Evolutionary conservation across 30 jellyfish, hydroid and myxozoan species (phyloP).

Genomic region (Aurelia aurita): DNA sequence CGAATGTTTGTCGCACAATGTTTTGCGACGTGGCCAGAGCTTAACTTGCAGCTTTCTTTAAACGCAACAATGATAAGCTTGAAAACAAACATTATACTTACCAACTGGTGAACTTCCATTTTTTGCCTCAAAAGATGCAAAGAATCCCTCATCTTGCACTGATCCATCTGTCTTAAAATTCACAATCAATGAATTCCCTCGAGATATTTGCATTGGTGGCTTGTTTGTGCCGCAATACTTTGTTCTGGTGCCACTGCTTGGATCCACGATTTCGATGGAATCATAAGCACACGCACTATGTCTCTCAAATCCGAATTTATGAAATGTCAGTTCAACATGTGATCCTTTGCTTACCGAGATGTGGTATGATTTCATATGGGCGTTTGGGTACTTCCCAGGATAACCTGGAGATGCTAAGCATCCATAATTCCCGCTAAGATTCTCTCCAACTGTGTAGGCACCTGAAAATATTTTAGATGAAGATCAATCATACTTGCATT

Average conservation of each 20-base stretch:
- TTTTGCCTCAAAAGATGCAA: background rate
- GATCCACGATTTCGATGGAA: background rate
- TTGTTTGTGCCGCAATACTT: conserved; percentile 3
- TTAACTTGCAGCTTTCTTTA: background rate
- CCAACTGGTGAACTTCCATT: background rate
- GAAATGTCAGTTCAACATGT: background rate
- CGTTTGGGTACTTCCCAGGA: conserved; percentile 16
- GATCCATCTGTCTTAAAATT: conserved; percentile 10
- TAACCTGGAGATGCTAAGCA: conserved; percentile 38
- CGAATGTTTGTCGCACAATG: too few relatives aligned
- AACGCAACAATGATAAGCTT: background rate
- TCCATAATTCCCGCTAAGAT: conserved; percentile 10
- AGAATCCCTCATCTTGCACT: conserved; percentile 7
- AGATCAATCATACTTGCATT: too few relatives aligned
- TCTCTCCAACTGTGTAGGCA: background rate
- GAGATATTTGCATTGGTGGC: conserved; percentile 23
- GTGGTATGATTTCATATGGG: background rate
- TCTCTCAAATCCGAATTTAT: background rate
- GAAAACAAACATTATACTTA: background rate
- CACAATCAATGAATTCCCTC: conserved; percentile 9
- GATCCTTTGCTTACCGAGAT: conserved; percentile 3
- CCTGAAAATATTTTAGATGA: too few relatives aligned
- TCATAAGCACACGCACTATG: conserved; percentile 6
- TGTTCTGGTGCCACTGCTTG: background rate
- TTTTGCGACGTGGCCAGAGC: too few relatives aligned